Evolutionary conservation across 2,113 vertebrate species (phyloP).

Genomic region (Istiophorus platypterus): DNA sequence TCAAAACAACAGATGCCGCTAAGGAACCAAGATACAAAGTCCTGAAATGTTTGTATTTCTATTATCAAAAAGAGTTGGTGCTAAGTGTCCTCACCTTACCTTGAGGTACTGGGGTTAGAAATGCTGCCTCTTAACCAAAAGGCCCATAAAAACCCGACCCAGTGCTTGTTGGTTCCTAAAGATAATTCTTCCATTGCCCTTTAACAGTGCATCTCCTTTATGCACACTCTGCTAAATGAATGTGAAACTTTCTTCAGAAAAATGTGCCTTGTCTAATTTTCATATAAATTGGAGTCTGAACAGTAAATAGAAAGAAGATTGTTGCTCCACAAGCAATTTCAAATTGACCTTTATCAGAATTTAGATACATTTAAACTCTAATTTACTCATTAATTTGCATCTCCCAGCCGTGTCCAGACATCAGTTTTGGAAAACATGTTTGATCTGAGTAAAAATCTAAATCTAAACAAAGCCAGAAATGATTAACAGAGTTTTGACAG

Average conservation of each 20-base stretch:
- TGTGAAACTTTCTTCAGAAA: background rate
- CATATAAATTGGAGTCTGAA: background rate
- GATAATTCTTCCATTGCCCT: too few species aligned
- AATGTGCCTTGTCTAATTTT: background rate
- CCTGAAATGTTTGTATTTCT: too few species aligned
- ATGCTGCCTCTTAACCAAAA: too few species aligned
- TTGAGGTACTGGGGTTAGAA: too few species aligned
- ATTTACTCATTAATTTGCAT: constrained; percentile 3
- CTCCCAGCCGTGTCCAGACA: background rate
- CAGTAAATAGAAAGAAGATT: background rate
- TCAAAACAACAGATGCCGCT: too few species aligned
- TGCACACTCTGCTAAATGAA: background rate
- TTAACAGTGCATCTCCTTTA: too few species aligned
- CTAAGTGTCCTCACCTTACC: too few species aligned
- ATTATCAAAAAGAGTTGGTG: too few species aligned
- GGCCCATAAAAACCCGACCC: too few species aligned
- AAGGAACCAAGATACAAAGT: too few species aligned
- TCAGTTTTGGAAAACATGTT: background rate
- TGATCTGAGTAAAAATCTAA: constrained; percentile 6
- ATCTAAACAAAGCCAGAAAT: constrained; percentile 22
- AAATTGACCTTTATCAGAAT: constrained; percentile 17
- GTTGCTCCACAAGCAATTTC: background rate
- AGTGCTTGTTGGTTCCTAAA: too few species aligned
- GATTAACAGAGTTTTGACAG: constrained; percentile 1
- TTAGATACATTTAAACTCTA: constrained; percentile 17